These are phyloP conservation scores for Megalopta genalis DNA, from an alignment of 1,140 invertebrate species.

Conservation along the genomic window DNA sequence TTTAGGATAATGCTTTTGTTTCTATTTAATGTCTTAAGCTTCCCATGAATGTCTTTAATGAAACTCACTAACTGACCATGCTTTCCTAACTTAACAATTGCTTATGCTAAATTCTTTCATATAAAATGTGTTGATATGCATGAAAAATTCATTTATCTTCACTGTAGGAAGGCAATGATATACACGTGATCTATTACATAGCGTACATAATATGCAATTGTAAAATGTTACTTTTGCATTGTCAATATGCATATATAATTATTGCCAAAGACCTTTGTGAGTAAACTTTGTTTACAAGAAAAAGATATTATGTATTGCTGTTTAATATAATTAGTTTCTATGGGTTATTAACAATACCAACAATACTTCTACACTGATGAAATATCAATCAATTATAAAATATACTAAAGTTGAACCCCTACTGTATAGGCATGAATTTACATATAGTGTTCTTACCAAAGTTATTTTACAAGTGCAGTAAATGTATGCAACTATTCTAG, in stretches of 20 bases:
- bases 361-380: conserved; percentile 18
- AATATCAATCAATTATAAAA: conserved; percentile 29
- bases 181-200: background rate
- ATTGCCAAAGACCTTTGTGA: background rate
- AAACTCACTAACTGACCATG: background rate
- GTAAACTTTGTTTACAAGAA: conserved; percentile 1
- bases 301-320: conserved; percentile 52
- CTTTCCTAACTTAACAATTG: conserved; percentile 5
- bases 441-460: conserved; percentile 44
- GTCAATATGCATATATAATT: conserved; percentile 14
- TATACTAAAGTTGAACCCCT: conserved; percentile 29
- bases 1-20: conserved; percentile 4
- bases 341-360: conserved; percentile 29
- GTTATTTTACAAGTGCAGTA: conserved; percentile 51
- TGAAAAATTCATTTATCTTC: conserved; percentile 51
- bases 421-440: conserved; percentile 39
- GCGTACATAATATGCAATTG: conserved; percentile 12
- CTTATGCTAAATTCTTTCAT: conserved; percentile 49
- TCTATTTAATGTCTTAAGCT: background rate
- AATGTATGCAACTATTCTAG: conserved; percentile 50
- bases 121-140: conserved; percentile 59
- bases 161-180: conserved; percentile 36
- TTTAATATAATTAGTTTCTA: conserved; percentile 42
- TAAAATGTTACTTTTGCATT: conserved; percentile 12
- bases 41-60: background rate